Percentiles rank a stretch among this genome's conserved stretches.
phyloP scores from a whole-genome alignment of 2,113 vertebrate species.

The Charina bottae region DNA sequence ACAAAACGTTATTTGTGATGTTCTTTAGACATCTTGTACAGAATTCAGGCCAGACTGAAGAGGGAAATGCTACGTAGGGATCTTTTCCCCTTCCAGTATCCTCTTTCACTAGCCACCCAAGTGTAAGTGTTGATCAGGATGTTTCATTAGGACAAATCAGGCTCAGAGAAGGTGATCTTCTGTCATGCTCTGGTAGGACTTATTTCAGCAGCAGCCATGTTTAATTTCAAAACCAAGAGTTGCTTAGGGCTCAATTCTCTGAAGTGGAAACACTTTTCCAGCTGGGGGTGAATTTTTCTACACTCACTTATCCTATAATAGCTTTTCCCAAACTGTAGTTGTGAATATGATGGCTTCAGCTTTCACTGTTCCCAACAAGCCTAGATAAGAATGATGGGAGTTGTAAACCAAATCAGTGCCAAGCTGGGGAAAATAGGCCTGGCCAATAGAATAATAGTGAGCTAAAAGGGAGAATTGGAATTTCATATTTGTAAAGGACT shows the following conservation, averaged over 20 bases:
- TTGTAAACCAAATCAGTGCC: background rate
- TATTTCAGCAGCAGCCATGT: background rate
- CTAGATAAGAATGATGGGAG: background rate
- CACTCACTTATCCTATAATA: background rate
- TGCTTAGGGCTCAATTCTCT: background rate
- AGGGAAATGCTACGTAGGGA: constrained; percentile 14
- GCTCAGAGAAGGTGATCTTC: background rate
- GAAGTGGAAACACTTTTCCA: background rate
- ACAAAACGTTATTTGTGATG: background rate
- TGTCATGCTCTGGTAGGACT: background rate
- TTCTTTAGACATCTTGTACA: background rate
- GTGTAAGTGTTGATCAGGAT: background rate
- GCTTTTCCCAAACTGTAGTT: background rate
- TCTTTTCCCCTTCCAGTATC: background rate
- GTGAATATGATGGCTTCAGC: background rate
- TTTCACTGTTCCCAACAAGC: background rate
- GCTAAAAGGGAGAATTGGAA: background rate
- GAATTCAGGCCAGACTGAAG: background rate
- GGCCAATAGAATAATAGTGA: background rate
- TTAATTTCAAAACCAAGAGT: background rate
- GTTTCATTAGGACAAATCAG: background rate
- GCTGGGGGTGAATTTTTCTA: background rate
- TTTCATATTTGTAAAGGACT: background rate
- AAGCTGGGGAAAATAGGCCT: background rate
- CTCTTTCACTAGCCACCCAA: background rate